A percentile compares a stretch with the other conserved stretches of the same genome.
phyloP scores from a whole-genome alignment of 1,140 invertebrate genomes.

The Subanguina moxae region DNA sequence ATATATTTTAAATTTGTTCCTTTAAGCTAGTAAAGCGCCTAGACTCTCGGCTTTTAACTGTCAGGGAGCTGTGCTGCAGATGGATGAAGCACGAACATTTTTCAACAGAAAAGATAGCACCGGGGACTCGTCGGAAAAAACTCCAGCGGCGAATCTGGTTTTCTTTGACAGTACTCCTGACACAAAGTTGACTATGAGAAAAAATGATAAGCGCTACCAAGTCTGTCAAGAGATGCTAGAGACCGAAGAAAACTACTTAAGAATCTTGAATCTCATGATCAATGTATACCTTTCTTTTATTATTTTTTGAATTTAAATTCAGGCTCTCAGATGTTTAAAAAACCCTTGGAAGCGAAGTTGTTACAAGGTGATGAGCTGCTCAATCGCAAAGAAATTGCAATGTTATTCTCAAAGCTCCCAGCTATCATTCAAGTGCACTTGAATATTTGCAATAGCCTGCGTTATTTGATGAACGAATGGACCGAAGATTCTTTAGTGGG shows the following conservation, averaged over 20 bases:
- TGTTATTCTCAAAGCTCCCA: slow-evolving; percentile 24
- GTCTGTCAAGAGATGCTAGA: slow-evolving; percentile 37
- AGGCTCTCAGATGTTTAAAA: slow-evolving; percentile 31
- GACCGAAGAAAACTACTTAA: slow-evolving; percentile 37
- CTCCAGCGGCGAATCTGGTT: too few species aligned
- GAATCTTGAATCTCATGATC: slow-evolving; percentile 21
- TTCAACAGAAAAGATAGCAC: too few species aligned
- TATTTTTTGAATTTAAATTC: not conserved
- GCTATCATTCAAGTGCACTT: slow-evolving; percentile 17
- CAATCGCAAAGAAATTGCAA: slow-evolving; percentile 26
- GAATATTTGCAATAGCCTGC: slow-evolving; percentile 16
- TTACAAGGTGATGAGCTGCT: slow-evolving; percentile 16
- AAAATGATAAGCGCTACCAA: slow-evolving; percentile 22
- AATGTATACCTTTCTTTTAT: slow-evolving; percentile 10
- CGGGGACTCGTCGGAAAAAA: too few species aligned
- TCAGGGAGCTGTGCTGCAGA: too few species aligned
- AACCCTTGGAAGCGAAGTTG: slow-evolving; percentile 18
- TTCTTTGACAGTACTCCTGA: too few species aligned
- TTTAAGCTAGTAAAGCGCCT: too few species aligned
- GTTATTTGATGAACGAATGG: not conserved
- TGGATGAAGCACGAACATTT: too few species aligned
- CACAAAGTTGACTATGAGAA: too few species aligned
- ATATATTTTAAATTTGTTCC: too few species aligned
- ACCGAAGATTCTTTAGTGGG: slow-evolving; percentile 12
- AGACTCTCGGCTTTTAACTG: too few species aligned